Conservation (phyloP, 2,797 vertebrate genomes). For the Silurus lanzhouensis region DNA sequence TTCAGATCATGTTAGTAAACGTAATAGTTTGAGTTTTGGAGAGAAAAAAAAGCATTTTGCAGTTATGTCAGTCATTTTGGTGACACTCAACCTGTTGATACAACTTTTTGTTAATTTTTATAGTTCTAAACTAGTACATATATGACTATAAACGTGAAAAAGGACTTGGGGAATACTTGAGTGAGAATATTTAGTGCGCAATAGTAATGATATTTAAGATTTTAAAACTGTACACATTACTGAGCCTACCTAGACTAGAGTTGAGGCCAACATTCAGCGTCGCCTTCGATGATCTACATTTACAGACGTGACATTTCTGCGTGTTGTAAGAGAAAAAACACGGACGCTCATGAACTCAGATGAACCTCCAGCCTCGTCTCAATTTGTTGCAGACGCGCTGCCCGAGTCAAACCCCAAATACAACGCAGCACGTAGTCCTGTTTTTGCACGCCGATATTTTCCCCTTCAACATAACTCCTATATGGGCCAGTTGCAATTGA, state of each 20-base stretch:
- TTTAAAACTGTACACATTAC: neutral
- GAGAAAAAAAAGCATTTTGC: neutral
- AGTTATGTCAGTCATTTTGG: neutral
- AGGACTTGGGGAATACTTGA: neutral
- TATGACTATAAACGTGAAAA: neutral
- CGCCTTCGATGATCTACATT: constrained; percentile 7
- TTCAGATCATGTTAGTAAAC: no score
- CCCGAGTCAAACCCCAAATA: neutral
- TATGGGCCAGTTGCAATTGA: neutral
- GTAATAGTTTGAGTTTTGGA: neutral
- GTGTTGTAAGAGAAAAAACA: neutral
- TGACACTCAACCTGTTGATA: neutral
- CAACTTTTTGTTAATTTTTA: neutral
- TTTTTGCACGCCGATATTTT: neutral
- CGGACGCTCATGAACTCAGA: no score
- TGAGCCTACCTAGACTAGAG: constrained; percentile 33
- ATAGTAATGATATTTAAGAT: neutral
- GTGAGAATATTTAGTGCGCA: neutral
- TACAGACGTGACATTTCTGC: neutral
- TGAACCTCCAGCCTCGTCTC: neutral
- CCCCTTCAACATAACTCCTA: neutral
- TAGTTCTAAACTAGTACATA: neutral
- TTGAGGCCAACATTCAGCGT: constrained; percentile 29
- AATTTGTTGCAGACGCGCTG: neutral
- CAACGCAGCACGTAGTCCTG: neutral